These are phyloP conservation scores for Gopherus evgoodei DNA, from an alignment of 2,113 vertebrate genomes.

Conservation along the genomic window DNA sequence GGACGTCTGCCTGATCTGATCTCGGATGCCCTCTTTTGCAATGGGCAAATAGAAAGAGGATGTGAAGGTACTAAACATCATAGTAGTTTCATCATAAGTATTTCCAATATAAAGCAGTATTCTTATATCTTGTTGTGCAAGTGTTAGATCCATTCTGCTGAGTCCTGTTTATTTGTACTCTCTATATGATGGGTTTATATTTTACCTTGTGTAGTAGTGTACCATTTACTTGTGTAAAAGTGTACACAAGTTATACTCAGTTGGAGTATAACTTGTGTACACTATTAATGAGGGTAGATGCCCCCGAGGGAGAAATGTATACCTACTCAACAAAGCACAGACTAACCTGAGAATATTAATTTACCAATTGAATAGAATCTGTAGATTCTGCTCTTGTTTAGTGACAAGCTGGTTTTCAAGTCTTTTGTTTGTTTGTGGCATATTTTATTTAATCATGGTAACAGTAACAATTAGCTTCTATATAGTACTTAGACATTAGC, in stretches of 20 bases:
- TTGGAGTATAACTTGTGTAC: constrained; percentile 4
- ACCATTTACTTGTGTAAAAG: too few relatives aligned
- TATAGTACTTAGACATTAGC: not conserved
- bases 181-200: not conserved
- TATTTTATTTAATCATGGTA: constrained; percentile 50
- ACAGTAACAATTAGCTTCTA: constrained; percentile 2
- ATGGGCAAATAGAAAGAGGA: constrained; percentile 96
- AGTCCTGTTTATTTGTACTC: not conserved
- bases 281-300: not conserved
- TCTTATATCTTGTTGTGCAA: not conserved
- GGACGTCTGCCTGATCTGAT: constrained; percentile 95
- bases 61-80: constrained; percentile 90
- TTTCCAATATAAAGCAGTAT: not conserved
- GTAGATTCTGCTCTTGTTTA: not conserved
- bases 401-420: constrained; percentile 20
- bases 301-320: not conserved
- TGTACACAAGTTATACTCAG: not conserved
- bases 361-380: constrained; percentile 8
- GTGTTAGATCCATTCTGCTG: not conserved
- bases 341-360: constrained; percentile 7
- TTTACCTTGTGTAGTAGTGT: constrained; percentile 15
- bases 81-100: not conserved
- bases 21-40: constrained; percentile 94
- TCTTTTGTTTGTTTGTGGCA: constrained; percentile 38
- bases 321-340: not conserved